Conservation (phyloP, 1,140 invertebrate genomes). For the Trachelipus rathkii region DNA sequence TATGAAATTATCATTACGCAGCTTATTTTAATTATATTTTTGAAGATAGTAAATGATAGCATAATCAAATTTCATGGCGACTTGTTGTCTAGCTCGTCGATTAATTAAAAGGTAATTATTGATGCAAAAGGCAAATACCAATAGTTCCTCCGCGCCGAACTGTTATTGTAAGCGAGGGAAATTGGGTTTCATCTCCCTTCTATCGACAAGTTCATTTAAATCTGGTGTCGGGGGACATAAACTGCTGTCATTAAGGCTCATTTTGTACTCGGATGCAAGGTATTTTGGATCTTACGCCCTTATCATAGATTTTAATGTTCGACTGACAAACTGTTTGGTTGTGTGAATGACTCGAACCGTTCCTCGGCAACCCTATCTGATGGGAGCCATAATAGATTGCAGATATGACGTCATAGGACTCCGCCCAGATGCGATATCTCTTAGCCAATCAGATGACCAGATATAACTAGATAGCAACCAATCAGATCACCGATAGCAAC, state of each 20-base stretch:
- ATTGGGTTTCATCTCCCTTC: constrained; percentile 25
- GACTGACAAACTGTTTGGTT: constrained; percentile 44
- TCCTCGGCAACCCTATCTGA: constrained; percentile 44
- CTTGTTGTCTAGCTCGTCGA: background rate
- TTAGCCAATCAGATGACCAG: constrained; percentile 44
- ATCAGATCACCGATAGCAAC: constrained; percentile 44
- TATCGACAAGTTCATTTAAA: constrained; percentile 45
- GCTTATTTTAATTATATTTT: too few relatives aligned
- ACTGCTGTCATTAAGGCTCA: constrained; percentile 43
- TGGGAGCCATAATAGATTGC: constrained; percentile 45
- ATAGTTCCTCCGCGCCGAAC: background rate
- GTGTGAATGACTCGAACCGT: constrained; percentile 40
- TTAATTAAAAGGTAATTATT: constrained; percentile 5
- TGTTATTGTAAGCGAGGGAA: constrained; percentile 3
- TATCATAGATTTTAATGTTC: constrained; percentile 44
- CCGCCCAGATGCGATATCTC: constrained; percentile 40
- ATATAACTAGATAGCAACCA: constrained; percentile 44
- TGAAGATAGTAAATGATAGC: too few relatives aligned
- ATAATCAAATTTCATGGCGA: too few relatives aligned
- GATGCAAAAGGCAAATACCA: constrained; percentile 2
- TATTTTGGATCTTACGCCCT: constrained; percentile 38
- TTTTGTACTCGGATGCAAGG: constrained; percentile 41
- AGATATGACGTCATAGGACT: constrained; percentile 44
- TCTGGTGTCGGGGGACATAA: constrained; percentile 42
- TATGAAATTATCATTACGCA: too few relatives aligned